These are phyloP conservation scores for Thalassarche chlororhynchos DNA, from an alignment of 2,113 vertebrate genomes.

Conservation along the genomic window DNA sequence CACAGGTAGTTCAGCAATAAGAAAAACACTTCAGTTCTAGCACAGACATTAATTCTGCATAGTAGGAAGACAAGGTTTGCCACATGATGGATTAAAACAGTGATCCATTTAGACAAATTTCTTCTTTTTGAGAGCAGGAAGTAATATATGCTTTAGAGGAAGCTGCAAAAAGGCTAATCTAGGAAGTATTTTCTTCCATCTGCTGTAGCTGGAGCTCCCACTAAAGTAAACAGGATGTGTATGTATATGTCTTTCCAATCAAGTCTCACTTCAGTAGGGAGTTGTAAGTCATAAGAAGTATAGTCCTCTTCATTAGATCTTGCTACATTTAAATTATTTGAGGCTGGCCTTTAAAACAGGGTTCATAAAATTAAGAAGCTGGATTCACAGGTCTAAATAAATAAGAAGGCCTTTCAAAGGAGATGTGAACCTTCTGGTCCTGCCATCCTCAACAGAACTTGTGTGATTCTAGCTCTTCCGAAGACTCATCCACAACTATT, in stretches of 20 bases:
- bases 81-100: not conserved
- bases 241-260: not conserved
- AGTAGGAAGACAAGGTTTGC: not conserved
- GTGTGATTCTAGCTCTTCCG: not conserved
- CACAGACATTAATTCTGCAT: not conserved
- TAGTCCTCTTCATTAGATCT: not conserved
- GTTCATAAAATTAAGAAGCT: not conserved
- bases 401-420: not conserved
- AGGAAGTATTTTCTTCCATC: not conserved
- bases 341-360: not conserved
- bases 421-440: not conserved
- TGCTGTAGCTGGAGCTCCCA: not conserved
- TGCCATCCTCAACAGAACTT: not conserved
- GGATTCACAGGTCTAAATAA: not conserved
- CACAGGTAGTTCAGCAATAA: not conserved
- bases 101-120: not conserved
- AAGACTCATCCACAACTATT: not conserved
- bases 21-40: not conserved
- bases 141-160: not conserved
- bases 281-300: not conserved
- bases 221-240: not conserved
- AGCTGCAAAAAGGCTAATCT: not conserved
- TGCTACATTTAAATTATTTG: not conserved
- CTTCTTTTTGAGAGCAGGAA: not conserved
- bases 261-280: not conserved